phyloP scores from a whole-genome alignment of 2,888 invertebrate species.

The Chorisops tibialis region DNA sequence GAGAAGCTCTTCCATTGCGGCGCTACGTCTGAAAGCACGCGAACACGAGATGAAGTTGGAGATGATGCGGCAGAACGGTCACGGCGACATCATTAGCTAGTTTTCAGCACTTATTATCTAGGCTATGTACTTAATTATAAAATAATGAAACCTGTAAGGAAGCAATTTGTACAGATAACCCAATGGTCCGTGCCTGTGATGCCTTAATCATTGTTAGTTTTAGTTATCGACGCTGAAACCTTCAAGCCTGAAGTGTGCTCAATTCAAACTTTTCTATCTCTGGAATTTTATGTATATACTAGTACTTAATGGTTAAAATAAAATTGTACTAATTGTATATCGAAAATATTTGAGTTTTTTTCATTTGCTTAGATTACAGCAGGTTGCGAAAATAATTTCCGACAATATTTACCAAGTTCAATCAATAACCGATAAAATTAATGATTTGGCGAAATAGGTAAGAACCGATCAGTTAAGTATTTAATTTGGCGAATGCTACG shows the following conservation, averaged over 20 bases:
- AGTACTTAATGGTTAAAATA: constrained; percentile 17
- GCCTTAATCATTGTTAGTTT: neutral
- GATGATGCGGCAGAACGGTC: constrained; percentile 73
- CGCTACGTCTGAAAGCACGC: constrained; percentile 79
- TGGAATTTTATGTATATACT: constrained; percentile 8
- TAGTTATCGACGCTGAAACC: constrained; percentile 4
- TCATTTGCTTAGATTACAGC: neutral
- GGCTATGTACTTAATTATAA: neutral
- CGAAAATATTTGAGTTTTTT: neutral
- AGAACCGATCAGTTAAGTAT: no score
- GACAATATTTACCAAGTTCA: no score
- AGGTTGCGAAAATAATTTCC: no score
- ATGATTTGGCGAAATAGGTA: no score
- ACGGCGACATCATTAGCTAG: constrained; percentile 73
- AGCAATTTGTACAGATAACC: constrained; percentile 4
- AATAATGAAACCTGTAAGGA: neutral
- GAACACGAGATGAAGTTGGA: constrained; percentile 85
- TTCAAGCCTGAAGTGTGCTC: constrained; percentile 23
- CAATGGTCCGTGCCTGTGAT: constrained; percentile 21
- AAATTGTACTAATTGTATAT: neutral
- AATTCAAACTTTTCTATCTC: constrained; percentile 18
- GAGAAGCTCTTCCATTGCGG: constrained; percentile 82
- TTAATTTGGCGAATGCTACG: no score
- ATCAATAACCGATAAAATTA: no score
- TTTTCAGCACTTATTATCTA: constrained; percentile 28